Evolutionary conservation across 2,888 invertebrate genomes (phyloP), one percentile per base, ranked within the genome.

Genomic region (Lamellibrachia columna): DNA sequence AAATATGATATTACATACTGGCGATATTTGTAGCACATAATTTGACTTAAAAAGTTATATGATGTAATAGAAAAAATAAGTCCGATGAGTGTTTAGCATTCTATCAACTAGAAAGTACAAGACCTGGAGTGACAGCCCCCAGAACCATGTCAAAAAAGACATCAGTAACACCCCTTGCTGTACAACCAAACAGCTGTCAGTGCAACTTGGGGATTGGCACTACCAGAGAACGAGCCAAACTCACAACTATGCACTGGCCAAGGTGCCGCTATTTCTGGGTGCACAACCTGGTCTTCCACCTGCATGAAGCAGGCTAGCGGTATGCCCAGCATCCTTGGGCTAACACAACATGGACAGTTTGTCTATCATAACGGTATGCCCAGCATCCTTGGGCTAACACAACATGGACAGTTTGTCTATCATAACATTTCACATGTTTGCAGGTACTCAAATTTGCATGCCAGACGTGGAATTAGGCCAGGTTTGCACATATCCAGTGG

Each of bases 161-260:
- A 22, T 15, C 75, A 75, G 75, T 75, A 22, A 75, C 75, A 75
- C 75, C 75, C 75, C 75, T 75, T n/a, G 22, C 75, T 22, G 75
- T 22, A 75, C 75, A 15, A n/a, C 75, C 75, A 75, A 75, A 15
- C 75, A 75, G 75, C 75, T 75, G 75, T 15, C n/a, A 75, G 75
- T 15, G 75, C 75, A 75, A 75, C 75, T 75, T 75, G 75, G 75
- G 75, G 75, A 75, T 75, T 75, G 75, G 75, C 75, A 75, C 75
- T n/a, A n/a, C 75, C 15, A 58, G 11, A 58, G 58, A 8, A 58
- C 75, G 4, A 58, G 58, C 58, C 75, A 75, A 75, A 75, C 22
- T 6, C 75, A 75, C 75, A 75, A 75, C 75, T 75, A 75, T 75
- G 75, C 75, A 22, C 75, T 22, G 75, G 75, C 75, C 75, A 75